These are phyloP conservation scores for Rhinella marina DNA, from an alignment of 2,797 vertebrate species.

Conservation along the genomic window DNA sequence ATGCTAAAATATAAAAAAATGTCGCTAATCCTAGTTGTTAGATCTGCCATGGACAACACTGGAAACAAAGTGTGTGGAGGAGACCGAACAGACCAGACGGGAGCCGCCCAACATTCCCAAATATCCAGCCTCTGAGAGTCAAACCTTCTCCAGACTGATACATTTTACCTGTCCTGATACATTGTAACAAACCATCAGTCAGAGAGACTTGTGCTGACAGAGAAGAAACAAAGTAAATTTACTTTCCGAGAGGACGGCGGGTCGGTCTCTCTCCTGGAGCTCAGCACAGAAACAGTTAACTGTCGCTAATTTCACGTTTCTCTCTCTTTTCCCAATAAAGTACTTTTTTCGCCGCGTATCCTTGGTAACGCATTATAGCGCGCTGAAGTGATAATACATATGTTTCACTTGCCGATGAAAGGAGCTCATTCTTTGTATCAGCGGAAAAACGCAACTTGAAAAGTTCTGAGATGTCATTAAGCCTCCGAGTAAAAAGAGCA, in stretches of 20 bases:
- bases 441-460: constrained; percentile 39
- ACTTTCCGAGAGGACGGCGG: background rate
- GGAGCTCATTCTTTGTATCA: constrained; percentile 30
- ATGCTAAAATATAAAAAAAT: no score
- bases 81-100: no score
- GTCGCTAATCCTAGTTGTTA: no score
- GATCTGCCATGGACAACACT: no score
- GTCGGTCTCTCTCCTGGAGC: background rate
- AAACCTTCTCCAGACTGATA: background rate
- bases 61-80: no score
- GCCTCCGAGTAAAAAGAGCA: constrained; percentile 14
- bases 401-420: constrained; percentile 42
- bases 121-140: no score
- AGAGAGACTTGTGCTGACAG: no score
- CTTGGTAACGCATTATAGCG: constrained; percentile 51
- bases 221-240: no score
- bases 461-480: constrained; percentile 52
- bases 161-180: no score
- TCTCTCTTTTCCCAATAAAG: constrained; percentile 30
- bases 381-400: constrained; percentile 57
- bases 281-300: constrained; percentile 19
- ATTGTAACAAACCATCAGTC: background rate
- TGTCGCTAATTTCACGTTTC: constrained; percentile 36
- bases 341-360: constrained; percentile 21
- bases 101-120: no score